Base-by-base conservation (phyloP, 2,888 invertebrate species). In the Ischnus inquisitorius region DNA sequence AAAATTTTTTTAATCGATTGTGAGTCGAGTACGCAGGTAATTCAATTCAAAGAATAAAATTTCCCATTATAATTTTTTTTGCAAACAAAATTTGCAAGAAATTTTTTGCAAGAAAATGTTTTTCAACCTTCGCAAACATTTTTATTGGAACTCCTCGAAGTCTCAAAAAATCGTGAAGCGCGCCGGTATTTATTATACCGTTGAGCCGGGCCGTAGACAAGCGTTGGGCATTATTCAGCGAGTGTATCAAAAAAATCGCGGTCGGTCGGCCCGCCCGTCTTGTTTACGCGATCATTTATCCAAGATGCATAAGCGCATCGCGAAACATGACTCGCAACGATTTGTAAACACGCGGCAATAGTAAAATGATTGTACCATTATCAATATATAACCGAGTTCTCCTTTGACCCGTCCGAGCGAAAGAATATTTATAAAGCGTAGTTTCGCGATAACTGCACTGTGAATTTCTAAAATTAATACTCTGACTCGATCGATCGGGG, bases 391-490 rank as follows among this genome's bases (percentile, higher is more conserved):
- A 34, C 34, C 60, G n/a, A n/a, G n/a, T n/a, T 72, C n/a, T 72
- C 39, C 34, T 25, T 12, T n/a, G 28, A 28, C 34, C 43, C 28
- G 5, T 10, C 19, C 28, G 19, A 74, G 57, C 28, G 16, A 41
- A 74, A 74, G n/a, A 74, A 74, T 46, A 74, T 62, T 72, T 54
- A 57, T 74, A 74, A 34, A 34, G 2, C 34, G 34, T 34, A 34
- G 1, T 34, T 34, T 34, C 6, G 34, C 34, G 34, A 34, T 0
- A 34, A 34, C 6, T 34, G 34, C 34, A 6, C 34, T 4, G 4
- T 34, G 34, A 34, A 34, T 34, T 34, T 34, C 34, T 34, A 34
- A 34, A 34, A 34, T 34, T 34, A 34, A 6, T 4, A 4, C 34
- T 6, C 4, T 8, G 34, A 34, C 34, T 34, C 34, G 6, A 34